Base-by-base conservation (phyloP, 1,140 invertebrate species). In the Eueides isabella region DNA sequence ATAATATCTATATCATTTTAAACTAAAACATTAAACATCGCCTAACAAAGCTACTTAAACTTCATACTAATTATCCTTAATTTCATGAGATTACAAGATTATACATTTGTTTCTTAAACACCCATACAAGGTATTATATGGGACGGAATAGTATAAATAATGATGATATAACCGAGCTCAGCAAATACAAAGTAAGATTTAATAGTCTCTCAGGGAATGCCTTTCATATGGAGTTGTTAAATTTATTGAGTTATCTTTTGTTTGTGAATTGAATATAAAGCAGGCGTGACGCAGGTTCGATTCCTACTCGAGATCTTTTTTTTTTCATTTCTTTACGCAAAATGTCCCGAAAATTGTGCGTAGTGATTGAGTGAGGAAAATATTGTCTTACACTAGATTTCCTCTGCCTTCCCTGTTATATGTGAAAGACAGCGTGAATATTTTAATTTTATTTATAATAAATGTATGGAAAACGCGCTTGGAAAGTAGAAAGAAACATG, bases 21-120 rank as follows among this genome's bases (percentile, higher is more conserved):
- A 44, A 9, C 44, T 55, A 12, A 23, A 55, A 2, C 44, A 3
- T 55, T 26, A 4, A 26, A n/a, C n/a, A n/a, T n/a, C n/a, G n/a
- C n/a, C 44, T 31, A 38, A 5, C 35, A 48, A 67, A 67, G 29
- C 31, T 35, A 61, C 48, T 68, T 61, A 68, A 61, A 61, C 48
- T 68, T 68, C 12, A 23, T 16, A 61, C 67, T 68, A n/a, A 68
- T 68, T 61, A 68, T 68, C 23, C 41, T 19, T 41, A 67, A 30
- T 55, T 61, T 30, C 23, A 61, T 35, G 67, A 68, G 67, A 68
- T 68, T 68, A 68, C 67, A 61, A 68, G 48, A 68, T 68, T 61
- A 68, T 30, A n/a, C 48, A 68, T 68, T 68, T 68, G 67, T 68
- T 61, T 68, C 67, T 68, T 68, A 68, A 68, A 61, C 67, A 61